Base-by-base conservation (phyloP, 2,797 vertebrate genomes). In the Chelmon rostratus region DNA sequence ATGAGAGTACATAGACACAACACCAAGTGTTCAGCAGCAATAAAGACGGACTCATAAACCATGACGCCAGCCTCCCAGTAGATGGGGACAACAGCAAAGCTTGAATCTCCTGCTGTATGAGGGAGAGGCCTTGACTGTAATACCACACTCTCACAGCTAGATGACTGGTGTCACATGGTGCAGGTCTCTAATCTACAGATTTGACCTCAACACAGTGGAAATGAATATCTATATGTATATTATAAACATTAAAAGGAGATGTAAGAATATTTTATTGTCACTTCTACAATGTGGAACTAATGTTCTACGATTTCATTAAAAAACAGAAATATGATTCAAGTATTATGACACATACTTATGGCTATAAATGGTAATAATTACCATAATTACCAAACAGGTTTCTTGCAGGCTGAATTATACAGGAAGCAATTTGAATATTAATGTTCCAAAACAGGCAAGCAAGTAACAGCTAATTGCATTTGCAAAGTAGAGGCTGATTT, bases 61-160 rank as follows among this genome's bases (percentile, higher is more conserved):
- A 64, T 74, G 21, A 46, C 65, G 63, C 46, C 49, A 25, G 50
- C 12, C 5, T 16, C 7, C 76, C 90, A 91, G 66, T 31, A 91
- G 94, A 85, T 90, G 92, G 92, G 57, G 83, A 76, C 90, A 91
- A 23, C 52, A 68, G 56, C 64, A 57, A 81, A 82, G 50, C 40
- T 33, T 62, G 2, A 23, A 21, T 19, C 47, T 70, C 21, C 16
- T n/a, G 19, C 37, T 61, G n/a, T 1, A 6, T 1, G 4, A 63
- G 6, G 25, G 3, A 49, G 18, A 65, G 6, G 2, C 28, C 47
- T 21, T 23, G 13, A 16, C 23, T 81, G 78, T 1, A 78, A 50
- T 57, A 25, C 5, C 28, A 1, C 4, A 4, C 16, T 70, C 6
- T 65, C 16, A 58, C 62, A 33, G 25, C 65, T 68, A 56, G 81